Percentiles rank a stretch among this genome's conserved stretches.
Conservation (phyloP, 2,113 vertebrate genomes). For the Clarias gariepinus region DNA sequence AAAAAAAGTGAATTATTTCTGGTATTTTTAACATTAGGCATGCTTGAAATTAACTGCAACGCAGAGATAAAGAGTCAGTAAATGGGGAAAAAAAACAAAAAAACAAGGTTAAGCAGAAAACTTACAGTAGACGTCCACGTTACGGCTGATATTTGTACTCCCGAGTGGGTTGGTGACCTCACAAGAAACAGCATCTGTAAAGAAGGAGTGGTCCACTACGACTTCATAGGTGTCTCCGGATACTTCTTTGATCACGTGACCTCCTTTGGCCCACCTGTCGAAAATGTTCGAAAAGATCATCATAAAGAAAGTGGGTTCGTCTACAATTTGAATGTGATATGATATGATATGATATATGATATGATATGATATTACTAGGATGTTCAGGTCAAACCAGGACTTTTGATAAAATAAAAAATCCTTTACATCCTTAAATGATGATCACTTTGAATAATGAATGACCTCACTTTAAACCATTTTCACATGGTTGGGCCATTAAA, state of each 20-base stretch:
- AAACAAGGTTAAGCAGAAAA: slow-evolving; percentile 20
- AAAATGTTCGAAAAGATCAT: background rate
- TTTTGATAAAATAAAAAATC: too few relatives aligned
- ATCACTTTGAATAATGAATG: too few relatives aligned
- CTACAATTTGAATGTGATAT: too few relatives aligned
- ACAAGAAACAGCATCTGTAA: slow-evolving; percentile 92
- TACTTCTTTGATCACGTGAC: slow-evolving; percentile 89
- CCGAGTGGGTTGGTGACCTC: slow-evolving; percentile 95
- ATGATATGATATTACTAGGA: background rate
- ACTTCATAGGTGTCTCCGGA: slow-evolving; percentile 90
- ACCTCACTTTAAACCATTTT: too few relatives aligned
- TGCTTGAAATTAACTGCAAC: background rate
- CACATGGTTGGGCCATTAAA: too few relatives aligned
- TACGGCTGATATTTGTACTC: slow-evolving; percentile 96
- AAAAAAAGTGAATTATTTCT: slow-evolving; percentile 2
- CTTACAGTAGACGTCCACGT: slow-evolving; percentile 97
- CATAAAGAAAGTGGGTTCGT: background rate
- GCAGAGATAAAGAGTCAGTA: background rate
- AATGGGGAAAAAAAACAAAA: background rate
- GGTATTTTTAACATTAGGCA: background rate
- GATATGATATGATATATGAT: too few relatives aligned
- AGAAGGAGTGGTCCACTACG: slow-evolving; percentile 93
- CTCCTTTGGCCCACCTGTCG: slow-evolving; percentile 93
- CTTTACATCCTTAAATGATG: too few relatives aligned
- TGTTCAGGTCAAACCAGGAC: too few relatives aligned